A percentile compares a stretch with the other conserved stretches of the same genome.
Conservation (phyloP, 2,888 invertebrate species). For the Melieria omissa region DNA sequence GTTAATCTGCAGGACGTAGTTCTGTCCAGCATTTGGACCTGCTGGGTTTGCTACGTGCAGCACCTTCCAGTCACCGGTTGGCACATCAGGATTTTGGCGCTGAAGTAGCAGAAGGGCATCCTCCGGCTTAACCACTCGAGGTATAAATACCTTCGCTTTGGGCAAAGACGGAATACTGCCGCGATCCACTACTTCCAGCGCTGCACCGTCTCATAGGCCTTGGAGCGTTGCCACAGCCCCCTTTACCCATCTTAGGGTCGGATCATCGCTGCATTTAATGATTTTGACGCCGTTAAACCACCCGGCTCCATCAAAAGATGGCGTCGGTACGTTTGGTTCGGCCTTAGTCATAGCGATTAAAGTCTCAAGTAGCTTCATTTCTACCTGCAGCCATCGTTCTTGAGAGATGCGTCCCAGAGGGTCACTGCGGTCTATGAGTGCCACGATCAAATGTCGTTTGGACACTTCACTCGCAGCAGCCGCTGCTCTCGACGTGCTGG, state of each 20-base stretch:
- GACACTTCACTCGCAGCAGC: background rate
- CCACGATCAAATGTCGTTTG: background rate
- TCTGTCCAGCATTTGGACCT: background rate
- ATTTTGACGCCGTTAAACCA: constrained; percentile 8
- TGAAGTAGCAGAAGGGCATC: constrained; percentile 1
- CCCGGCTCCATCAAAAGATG: constrained; percentile 7
- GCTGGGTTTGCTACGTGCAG: constrained; percentile 6
- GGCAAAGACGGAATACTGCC: constrained; percentile 2
- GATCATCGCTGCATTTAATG: constrained; percentile 9
- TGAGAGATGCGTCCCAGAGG: background rate
- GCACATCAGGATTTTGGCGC: background rate
- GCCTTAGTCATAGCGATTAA: background rate
- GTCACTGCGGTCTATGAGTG: background rate
- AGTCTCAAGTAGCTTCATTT: constrained; percentile 3
- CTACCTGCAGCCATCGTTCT: constrained; percentile 6
- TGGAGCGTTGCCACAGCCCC: background rate
- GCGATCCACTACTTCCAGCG: background rate
- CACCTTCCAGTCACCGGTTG: background rate
- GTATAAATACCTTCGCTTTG: constrained; percentile 10
- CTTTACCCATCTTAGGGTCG: background rate
- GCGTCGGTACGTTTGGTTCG: background rate
- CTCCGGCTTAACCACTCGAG: background rate
- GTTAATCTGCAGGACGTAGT: background rate
- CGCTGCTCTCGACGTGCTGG: background rate
- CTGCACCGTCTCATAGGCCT: background rate